A percentile compares a stretch with the other conserved stretches of the same genome.
phyloP scores from a whole-genome alignment of 92 coral and sea anemone genomes.

The Phenganax stokvisi region DNA sequence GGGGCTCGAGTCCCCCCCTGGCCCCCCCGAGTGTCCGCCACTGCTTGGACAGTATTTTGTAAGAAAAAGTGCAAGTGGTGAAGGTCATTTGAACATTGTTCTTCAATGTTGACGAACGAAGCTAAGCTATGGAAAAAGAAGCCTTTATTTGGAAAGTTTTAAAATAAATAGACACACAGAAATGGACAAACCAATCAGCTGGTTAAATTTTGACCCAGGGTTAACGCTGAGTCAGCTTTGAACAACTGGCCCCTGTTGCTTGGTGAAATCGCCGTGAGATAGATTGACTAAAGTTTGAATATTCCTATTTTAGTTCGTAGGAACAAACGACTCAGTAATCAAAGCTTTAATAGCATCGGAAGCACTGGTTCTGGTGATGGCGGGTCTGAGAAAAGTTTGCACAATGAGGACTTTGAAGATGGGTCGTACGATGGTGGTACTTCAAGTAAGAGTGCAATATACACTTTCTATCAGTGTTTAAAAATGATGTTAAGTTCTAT shows the following conservation, averaged over 20 bases:
- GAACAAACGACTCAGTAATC: conserved; percentile 5
- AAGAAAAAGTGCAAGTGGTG: too few species aligned
- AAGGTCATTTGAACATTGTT: too few species aligned
- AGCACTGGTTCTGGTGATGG: background rate
- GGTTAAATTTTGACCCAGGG: too few species aligned
- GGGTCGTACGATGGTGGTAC: background rate
- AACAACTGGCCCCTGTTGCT: background rate
- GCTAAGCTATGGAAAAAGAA: too few species aligned
- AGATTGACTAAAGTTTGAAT: background rate
- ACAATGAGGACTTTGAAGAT: background rate
- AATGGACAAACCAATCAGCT: too few species aligned
- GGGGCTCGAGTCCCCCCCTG: too few species aligned
- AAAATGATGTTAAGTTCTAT: background rate
- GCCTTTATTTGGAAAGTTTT: too few species aligned
- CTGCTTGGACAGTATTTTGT: too few species aligned
- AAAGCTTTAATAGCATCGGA: background rate
- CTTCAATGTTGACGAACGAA: too few species aligned
- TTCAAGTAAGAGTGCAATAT: background rate
- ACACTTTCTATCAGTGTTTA: background rate
- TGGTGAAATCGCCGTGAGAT: background rate
- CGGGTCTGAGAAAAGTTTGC: background rate
- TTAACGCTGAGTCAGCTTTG: too few species aligned
- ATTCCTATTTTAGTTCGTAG: background rate
- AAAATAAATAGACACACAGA: background rate
- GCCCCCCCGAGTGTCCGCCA: too few species aligned